Percentiles rank a stretch among this genome's conserved stretches.
Evolutionary conservation across 2,113 vertebrate species (phyloP).

Genomic region (Neolamprologus fasciatus): DNA sequence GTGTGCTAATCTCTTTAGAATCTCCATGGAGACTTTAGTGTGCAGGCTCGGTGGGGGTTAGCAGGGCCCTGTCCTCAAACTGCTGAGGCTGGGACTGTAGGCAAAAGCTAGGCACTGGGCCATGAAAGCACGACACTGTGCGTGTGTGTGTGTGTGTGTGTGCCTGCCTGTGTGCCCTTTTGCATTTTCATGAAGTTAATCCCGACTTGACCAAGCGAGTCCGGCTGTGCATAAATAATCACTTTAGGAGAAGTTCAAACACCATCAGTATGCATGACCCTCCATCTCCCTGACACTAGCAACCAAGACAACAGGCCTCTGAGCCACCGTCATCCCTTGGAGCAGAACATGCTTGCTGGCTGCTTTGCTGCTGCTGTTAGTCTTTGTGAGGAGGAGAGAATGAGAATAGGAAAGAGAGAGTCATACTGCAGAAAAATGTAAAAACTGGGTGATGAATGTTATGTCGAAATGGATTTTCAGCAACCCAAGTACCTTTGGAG

Average conservation of each 20-base stretch:
- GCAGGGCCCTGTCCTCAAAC: slow-evolving; percentile 37
- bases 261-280: slow-evolving; percentile 68
- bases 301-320: slow-evolving; percentile 30
- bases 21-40: slow-evolving; percentile 55
- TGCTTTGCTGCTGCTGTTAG: neutral
- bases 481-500: neutral
- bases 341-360: slow-evolving; percentile 22
- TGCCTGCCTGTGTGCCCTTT: slow-evolving; percentile 29
- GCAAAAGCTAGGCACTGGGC: slow-evolving; percentile 23
- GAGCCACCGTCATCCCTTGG: neutral
- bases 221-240: slow-evolving; percentile 66
- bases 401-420: neutral
- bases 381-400: neutral
- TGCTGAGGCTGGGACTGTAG: slow-evolving; percentile 14
- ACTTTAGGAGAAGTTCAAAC: slow-evolving; percentile 65
- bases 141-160: neutral
- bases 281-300: slow-evolving; percentile 49
- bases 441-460: neutral
- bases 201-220: slow-evolving; percentile 34
- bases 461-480: neutral
- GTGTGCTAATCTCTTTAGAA: slow-evolving; percentile 53
- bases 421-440: neutral
- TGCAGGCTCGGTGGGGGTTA: slow-evolving; percentile 38
- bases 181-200: slow-evolving; percentile 68
- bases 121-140: slow-evolving; percentile 20